Evolutionary conservation across 2,113 vertebrate species (phyloP).

Genomic region (Plestiodon gilberti): DNA sequence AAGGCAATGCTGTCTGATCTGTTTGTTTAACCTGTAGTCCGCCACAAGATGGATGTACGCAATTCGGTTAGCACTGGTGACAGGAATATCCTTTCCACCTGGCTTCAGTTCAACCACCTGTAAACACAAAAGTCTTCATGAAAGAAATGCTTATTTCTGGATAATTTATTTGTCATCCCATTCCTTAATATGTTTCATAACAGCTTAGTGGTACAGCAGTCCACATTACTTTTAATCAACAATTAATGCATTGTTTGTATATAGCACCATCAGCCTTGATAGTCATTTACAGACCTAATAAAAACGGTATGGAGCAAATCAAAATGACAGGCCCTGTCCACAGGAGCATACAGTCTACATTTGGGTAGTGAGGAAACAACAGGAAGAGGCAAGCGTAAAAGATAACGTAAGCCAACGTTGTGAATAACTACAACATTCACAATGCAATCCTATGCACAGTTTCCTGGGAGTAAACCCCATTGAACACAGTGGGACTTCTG

Average conservation of each 20-base stretch:
- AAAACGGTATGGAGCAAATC: neutral
- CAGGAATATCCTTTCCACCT: conserved; percentile 93
- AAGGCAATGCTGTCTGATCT: conserved; percentile 94
- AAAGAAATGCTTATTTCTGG: neutral
- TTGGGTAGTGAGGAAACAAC: neutral
- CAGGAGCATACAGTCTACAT: neutral
- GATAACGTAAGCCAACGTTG: neutral
- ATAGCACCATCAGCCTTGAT: neutral
- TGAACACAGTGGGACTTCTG: no score
- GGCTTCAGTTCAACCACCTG: conserved; percentile 94
- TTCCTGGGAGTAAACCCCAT: no score
- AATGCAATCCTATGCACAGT: no score
- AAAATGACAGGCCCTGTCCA: neutral
- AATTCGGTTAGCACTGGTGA: conserved; percentile 94
- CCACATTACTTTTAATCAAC: neutral
- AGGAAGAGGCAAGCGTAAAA: no score
- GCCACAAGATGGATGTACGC: conserved; percentile 96
- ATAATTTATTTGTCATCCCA: neutral
- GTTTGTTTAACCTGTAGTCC: conserved; percentile 94
- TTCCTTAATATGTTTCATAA: neutral
- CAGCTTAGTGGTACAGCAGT: no score
- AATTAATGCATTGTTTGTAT: neutral
- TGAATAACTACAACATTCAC: no score
- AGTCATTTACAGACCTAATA: neutral
- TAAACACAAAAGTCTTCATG: conserved; percentile 28